phyloP scores from a whole-genome alignment of 2,888 invertebrate genomes.

The Podotricha telesiphe region DNA sequence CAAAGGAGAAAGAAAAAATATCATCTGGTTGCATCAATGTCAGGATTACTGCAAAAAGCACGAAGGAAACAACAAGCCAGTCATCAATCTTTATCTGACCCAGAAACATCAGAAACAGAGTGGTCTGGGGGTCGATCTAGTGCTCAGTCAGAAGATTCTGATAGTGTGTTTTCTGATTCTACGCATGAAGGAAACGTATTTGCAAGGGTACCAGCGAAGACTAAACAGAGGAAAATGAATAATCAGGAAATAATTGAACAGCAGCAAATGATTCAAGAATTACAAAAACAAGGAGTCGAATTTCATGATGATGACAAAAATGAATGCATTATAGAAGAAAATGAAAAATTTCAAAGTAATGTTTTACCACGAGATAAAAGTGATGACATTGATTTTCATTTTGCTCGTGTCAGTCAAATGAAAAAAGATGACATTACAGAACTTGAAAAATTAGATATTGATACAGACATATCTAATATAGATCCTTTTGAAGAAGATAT shows the following conservation, averaged over 20 bases:
- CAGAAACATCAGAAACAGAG: slow-evolving; percentile 90
- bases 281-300: slow-evolving; percentile 75
- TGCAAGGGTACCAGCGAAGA: slow-evolving; percentile 83
- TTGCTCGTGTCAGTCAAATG: slow-evolving; percentile 82
- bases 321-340: slow-evolving; percentile 69
- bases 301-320: slow-evolving; percentile 60
- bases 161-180: slow-evolving; percentile 88
- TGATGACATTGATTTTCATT: slow-evolving; percentile 80
- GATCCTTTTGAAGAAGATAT: slow-evolving; percentile 84
- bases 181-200: slow-evolving; percentile 86
- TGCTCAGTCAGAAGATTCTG: slow-evolving; percentile 90
- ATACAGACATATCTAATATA: slow-evolving; percentile 84
- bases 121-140: slow-evolving; percentile 86
- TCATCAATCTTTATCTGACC: slow-evolving; percentile 88
- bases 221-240: slow-evolving; percentile 74
- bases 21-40: slow-evolving; percentile 91
- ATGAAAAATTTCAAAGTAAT: slow-evolving; percentile 58
- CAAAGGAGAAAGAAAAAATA: slow-evolving; percentile 90
- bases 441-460: slow-evolving; percentile 81
- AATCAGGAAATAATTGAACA: slow-evolving; percentile 80
- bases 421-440: slow-evolving; percentile 77
- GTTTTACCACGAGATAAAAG: slow-evolving; percentile 74
- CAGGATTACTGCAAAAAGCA: slow-evolving; percentile 93
- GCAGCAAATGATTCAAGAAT: slow-evolving; percentile 76
- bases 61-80: slow-evolving; percentile 86